phyloP scores from a whole-genome alignment of 2,888 invertebrate species.

The Meganola albula region DNA sequence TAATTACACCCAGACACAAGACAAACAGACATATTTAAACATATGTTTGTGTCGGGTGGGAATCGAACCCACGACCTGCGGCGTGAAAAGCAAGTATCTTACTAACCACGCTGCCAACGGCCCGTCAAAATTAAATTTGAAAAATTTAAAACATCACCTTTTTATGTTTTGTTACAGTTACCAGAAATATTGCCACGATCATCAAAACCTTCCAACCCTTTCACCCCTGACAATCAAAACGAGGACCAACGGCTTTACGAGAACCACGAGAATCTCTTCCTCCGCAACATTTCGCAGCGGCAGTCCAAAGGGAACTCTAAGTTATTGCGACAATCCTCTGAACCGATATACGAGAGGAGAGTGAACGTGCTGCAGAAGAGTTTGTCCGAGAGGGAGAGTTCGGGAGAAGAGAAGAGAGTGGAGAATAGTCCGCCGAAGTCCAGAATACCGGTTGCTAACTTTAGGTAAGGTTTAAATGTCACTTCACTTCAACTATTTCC shows the following conservation, averaged over 20 bases:
- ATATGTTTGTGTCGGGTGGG: no score
- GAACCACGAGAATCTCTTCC: constrained; percentile 65
- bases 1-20: no score
- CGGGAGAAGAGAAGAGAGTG: constrained; percentile 32
- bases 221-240: constrained; percentile 42
- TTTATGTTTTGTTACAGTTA: constrained; percentile 41
- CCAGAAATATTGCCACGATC: constrained; percentile 64
- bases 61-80: no score
- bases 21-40: no score
- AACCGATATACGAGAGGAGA: constrained; percentile 57
- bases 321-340: constrained; percentile 59
- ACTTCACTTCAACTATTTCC: no score
- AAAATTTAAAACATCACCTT: no score
- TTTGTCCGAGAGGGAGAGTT: constrained; percentile 49
- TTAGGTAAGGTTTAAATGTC: constrained; percentile 37
- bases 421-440: constrained; percentile 54
- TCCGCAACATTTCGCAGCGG: constrained; percentile 59
- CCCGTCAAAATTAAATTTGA: no score
- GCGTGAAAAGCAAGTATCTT: no score
- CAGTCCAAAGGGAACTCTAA: constrained; percentile 63
- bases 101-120: no score
- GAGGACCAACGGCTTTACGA: constrained; percentile 58
- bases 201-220: constrained; percentile 53
- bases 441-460: constrained; percentile 68
- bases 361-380: constrained; percentile 53